phyloP scores from a whole-genome alignment of 1,140 invertebrate species.

The Ceratosolen solmsi region DNA sequence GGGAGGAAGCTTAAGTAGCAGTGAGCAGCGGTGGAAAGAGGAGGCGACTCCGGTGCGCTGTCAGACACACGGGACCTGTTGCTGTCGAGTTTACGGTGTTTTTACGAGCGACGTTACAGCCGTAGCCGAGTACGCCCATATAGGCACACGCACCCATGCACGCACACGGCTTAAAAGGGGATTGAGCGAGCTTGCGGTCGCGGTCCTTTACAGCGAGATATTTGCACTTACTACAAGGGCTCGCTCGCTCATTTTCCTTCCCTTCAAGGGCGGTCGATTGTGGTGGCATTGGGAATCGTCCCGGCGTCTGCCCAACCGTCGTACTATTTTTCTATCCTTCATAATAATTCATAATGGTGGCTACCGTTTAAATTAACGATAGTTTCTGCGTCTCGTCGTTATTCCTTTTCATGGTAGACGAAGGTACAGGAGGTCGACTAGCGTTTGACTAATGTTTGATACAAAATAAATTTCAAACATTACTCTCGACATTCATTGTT shows the following conservation, averaged over 20 bases:
- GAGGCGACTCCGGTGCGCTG: conserved; percentile 39
- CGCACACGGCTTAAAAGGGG: not conserved
- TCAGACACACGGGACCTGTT: conserved; percentile 72
- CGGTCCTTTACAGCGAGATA: conserved; percentile 23
- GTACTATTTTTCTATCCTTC: not conserved
- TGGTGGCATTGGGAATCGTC: not conserved
- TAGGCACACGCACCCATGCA: conserved; percentile 48
- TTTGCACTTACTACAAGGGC: conserved; percentile 22
- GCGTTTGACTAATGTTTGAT: no score
- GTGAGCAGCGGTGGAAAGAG: not conserved
- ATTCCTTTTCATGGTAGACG: no score
- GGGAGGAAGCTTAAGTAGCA: conserved; percentile 34
- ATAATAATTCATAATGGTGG: not conserved
- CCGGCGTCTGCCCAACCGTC: not conserved
- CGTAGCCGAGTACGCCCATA: conserved; percentile 52
- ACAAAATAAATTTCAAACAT: no score
- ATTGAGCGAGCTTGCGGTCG: not conserved
- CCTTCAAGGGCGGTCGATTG: not conserved
- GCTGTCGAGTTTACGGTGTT: conserved; percentile 75
- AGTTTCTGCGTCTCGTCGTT: no score
- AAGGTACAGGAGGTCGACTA: no score
- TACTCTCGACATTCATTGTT: no score
- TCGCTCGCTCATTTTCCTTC: conserved; percentile 16
- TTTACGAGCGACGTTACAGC: conserved; percentile 74
- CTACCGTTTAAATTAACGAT: no score